Conservation (phyloP, 2,113 vertebrate genomes). For the Pontoporia blainvillei region DNA sequence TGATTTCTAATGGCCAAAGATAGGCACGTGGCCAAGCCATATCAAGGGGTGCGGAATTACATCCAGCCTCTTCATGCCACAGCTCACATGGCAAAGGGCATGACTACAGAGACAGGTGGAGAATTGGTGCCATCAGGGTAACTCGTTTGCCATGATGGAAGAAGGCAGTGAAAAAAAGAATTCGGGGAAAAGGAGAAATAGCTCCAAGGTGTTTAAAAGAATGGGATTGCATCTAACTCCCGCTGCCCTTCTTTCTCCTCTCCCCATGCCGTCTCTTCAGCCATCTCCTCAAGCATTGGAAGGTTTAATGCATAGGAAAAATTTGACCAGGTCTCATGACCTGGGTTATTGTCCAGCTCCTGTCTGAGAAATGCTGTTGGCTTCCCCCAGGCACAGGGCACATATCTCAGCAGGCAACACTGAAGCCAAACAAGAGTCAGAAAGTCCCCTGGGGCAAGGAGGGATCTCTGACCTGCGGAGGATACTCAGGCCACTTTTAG, state of each 20-base stretch:
- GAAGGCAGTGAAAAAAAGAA: neutral
- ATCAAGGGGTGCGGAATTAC: neutral
- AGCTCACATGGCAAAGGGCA: neutral
- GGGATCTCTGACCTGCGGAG: neutral
- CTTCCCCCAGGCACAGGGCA: neutral
- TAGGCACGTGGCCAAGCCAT: neutral
- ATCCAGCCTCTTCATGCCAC: neutral
- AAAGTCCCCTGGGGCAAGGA: neutral
- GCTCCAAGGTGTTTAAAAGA: neutral
- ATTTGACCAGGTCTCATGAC: neutral
- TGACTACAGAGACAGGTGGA: neutral
- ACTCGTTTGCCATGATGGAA: neutral
- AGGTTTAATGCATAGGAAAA: neutral
- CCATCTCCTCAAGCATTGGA: neutral
- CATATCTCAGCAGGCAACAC: neutral
- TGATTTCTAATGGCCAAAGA: neutral
- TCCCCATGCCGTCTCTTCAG: neutral
- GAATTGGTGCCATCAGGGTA: rapidly evolving
- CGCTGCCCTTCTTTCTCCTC: too few species aligned
- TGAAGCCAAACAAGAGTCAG: neutral
- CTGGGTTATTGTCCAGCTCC: neutral
- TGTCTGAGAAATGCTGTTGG: neutral
- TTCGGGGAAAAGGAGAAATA: neutral
- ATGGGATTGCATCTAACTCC: neutral
- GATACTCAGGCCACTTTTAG: neutral